A percentile compares a stretch with the other conserved stretches of the same genome.
These are phyloP conservation scores for Bombus sibiricus DNA, from an alignment of 1,140 invertebrate species.

Conservation along the genomic window DNA sequence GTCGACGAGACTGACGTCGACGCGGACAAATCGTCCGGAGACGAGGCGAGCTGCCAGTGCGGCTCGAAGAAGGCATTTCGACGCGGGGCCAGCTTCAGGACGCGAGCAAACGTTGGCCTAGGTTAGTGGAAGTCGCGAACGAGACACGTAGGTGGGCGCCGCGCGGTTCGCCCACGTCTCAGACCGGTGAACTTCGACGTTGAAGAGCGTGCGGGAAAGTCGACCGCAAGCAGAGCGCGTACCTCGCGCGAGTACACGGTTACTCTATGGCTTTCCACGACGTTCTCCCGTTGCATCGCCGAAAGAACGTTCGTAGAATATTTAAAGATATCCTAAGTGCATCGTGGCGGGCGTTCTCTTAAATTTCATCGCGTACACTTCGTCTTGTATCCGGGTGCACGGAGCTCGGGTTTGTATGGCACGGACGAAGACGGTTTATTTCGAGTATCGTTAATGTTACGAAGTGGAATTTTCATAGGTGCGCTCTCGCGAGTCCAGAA, in stretches of 20 bases:
- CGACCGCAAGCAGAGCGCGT: background rate
- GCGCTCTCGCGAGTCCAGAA: background rate
- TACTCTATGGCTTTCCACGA: background rate
- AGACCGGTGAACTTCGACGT: constrained; percentile 42
- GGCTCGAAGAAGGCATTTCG: no score
- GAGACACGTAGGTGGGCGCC: constrained; percentile 43
- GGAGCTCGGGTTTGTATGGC: background rate
- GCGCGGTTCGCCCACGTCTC: constrained; percentile 28
- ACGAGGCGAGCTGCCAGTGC: background rate
- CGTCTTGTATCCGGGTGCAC: no score
- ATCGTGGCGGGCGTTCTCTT: background rate
- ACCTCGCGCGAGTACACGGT: background rate
- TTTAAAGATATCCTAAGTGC: background rate
- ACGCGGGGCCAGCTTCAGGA: constrained; percentile 7
- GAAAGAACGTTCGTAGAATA: background rate
- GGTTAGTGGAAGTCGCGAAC: constrained; percentile 41
- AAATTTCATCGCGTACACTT: background rate
- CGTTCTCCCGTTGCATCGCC: background rate
- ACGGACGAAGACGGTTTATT: background rate
- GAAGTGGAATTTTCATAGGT: background rate
- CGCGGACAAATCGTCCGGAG: background rate
- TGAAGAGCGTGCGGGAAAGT: constrained; percentile 9
- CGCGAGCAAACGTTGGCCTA: constrained; percentile 46
- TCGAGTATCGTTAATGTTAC: background rate
- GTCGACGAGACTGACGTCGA: background rate